Conservation (phyloP, 2,113 vertebrate genomes). For the Falcunculus frontatus region DNA sequence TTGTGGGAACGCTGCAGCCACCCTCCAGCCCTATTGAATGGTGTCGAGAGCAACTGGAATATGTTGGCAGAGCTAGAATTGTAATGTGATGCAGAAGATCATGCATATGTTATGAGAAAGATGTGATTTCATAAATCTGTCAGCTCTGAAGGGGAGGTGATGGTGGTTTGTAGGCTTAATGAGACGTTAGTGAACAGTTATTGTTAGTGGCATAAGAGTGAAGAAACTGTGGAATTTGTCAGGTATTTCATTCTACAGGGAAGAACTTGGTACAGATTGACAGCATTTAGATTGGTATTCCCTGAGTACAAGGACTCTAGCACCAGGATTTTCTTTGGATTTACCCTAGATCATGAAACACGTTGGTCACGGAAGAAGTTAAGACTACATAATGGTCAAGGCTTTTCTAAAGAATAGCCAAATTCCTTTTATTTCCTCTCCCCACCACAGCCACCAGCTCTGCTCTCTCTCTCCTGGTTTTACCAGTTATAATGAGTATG, state of each 20-base stretch:
- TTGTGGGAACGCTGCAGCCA: not conserved
- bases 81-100: not conserved
- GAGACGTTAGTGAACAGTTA: not conserved
- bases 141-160: not conserved
- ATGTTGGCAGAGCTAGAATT: not conserved
- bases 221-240: not conserved
- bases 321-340: not conserved
- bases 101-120: not conserved
- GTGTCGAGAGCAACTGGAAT: not conserved
- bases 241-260: not conserved
- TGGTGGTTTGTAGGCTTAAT: slow-evolving; percentile 30
- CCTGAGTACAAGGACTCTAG: not conserved
- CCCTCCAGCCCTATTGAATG: not conserved
- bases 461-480: not conserved
- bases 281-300: not conserved
- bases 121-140: slow-evolving; percentile 8
- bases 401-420: not conserved
- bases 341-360: not conserved
- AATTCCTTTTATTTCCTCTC: not conserved
- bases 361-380: not conserved
- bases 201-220: not conserved
- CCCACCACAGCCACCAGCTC: not conserved
- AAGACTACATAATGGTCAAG: not conserved
- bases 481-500: not conserved
- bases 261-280: not conserved